Evolutionary conservation across 30 jellyfish, hydroid and myxozoan genomes (phyloP).

Genomic region (Chironex yamaguchii): DNA sequence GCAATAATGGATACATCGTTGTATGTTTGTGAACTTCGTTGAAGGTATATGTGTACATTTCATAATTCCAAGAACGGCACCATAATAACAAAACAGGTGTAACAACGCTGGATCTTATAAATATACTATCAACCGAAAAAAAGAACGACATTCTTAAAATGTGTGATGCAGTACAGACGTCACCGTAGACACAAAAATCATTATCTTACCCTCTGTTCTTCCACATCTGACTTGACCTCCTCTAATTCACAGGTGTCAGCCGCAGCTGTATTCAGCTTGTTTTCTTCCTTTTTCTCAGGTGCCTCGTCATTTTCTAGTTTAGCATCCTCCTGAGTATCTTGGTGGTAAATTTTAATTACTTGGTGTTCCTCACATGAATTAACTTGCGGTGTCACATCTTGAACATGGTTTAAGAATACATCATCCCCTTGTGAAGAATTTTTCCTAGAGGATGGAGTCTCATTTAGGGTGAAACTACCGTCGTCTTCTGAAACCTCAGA

Average conservation of each 20-base stretch:
- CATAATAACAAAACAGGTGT: no score
- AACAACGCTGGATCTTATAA: no score
- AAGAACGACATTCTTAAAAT: no score
- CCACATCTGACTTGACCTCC: constrained; percentile 13
- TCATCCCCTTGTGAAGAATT: constrained; percentile 41
- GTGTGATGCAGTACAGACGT: no score
- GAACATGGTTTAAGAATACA: neutral
- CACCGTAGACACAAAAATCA: no score
- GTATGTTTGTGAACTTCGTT: no score
- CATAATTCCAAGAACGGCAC: no score
- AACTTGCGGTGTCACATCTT: constrained; percentile 1
- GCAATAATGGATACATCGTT: no score
- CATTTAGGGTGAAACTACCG: constrained; percentile 69
- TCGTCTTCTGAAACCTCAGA: constrained; percentile 83
- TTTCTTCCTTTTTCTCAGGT: neutral
- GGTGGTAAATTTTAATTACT: constrained; percentile 50
- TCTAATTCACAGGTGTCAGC: no score
- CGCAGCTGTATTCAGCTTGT: neutral
- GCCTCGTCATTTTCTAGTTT: neutral
- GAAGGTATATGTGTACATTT: no score
- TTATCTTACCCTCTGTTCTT: constrained; percentile 23
- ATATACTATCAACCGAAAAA: no score
- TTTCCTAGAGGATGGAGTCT: constrained; percentile 36
- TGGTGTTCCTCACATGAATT: constrained; percentile 1
- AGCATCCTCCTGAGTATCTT: constrained; percentile 63